Conservation (phyloP, 1,140 invertebrate genomes). For the Neotoxoptera formosana region DNA sequence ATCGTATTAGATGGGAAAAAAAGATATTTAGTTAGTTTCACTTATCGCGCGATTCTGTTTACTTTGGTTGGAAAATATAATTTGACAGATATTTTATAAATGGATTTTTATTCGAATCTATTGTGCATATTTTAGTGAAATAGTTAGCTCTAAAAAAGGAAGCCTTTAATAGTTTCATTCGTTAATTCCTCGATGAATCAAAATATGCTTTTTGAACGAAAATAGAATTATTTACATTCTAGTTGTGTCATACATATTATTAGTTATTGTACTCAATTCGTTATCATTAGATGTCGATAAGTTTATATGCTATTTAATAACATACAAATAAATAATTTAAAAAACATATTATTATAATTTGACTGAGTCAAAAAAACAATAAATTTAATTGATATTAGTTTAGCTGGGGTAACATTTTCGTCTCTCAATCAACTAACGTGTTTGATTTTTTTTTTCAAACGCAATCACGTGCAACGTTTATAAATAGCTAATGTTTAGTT, state of each 20-base stretch:
- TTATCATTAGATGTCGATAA: background rate
- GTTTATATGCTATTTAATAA: background rate
- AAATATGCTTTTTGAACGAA: background rate
- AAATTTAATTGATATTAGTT: background rate
- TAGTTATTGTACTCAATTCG: too few relatives aligned
- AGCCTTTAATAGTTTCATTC: background rate
- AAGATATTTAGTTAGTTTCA: background rate
- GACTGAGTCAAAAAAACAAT: background rate
- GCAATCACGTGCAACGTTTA: background rate
- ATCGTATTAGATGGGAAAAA: background rate
- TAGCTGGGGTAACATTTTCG: background rate
- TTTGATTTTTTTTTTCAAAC: background rate
- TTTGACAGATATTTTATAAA: background rate
- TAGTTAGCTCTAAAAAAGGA: background rate
- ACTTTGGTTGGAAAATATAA: background rate
- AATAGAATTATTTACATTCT: background rate
- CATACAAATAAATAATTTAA: background rate
- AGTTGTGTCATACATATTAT: background rate
- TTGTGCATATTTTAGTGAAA: background rate
- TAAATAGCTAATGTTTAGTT: background rate
- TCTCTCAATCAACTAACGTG: background rate
- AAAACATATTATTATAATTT: background rate
- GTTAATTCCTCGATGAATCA: background rate
- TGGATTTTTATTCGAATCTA: background rate
- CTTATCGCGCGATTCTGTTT: background rate